Percentiles rank a stretch among this genome's conserved stretches.
Evolutionary conservation across 2,888 invertebrate species (phyloP).

Genomic region (Meiosimyza platycephala): DNA sequence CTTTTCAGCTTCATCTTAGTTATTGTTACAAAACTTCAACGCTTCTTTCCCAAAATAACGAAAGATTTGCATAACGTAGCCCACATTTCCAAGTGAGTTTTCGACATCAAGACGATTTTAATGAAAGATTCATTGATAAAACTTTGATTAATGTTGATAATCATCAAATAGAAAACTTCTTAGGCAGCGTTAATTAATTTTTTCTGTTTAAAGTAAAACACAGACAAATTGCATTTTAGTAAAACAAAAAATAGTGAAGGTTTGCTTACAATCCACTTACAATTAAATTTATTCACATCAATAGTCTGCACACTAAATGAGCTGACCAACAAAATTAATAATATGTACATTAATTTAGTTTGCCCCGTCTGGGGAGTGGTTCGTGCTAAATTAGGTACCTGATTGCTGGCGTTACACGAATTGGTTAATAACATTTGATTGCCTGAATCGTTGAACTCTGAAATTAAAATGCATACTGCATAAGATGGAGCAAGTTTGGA

Average conservation of each 20-base stretch:
- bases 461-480: slow-evolving; percentile 9
- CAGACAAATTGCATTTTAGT: too few relatives aligned
- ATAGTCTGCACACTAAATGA: neutral
- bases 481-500: neutral
- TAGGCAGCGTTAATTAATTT: neutral
- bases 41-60: neutral
- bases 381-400: neutral
- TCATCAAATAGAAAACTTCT: too few relatives aligned
- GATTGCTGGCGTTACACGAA: neutral
- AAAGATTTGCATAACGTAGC: slow-evolving; percentile 6
- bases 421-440: neutral
- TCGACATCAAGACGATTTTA: too few relatives aligned
- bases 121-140: slow-evolving; percentile 11
- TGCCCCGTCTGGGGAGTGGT: neutral
- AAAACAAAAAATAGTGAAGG: too few relatives aligned
- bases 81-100: neutral
- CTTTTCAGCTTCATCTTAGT: too few relatives aligned
- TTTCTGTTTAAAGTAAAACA: neutral
- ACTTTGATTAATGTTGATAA: too few relatives aligned
- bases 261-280: too few relatives aligned
- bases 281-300: neutral
- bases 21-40: neutral
- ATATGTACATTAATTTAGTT: neutral
- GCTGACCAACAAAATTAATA: neutral
- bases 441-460: neutral